Conservation (phyloP, 1,140 invertebrate genomes). For the Aradophagus sp. region DNA sequence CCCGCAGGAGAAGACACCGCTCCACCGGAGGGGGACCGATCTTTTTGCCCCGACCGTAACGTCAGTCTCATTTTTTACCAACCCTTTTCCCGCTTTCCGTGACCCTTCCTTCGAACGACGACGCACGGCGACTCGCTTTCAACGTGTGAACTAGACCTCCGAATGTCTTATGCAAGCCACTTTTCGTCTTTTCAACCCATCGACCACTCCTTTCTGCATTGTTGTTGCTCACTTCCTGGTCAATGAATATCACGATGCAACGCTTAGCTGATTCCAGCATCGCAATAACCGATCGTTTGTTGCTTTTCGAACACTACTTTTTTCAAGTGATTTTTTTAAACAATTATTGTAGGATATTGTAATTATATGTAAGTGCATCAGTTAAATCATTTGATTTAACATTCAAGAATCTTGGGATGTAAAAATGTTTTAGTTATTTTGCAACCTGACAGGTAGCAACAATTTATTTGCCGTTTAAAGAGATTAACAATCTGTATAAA, state of each 20-base stretch:
- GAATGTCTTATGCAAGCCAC: constrained; percentile 50
- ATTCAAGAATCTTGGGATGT: no score
- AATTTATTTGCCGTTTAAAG: no score
- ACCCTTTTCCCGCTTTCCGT: constrained; percentile 65
- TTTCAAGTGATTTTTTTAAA: no score
- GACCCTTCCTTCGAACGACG: constrained; percentile 25
- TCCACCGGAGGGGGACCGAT: constrained; percentile 58
- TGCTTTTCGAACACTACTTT: no score
- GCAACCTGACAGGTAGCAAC: no score
- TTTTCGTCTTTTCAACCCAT: constrained; percentile 28
- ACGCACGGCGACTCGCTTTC: constrained; percentile 24
- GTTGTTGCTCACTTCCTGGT: constrained; percentile 46
- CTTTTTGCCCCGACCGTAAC: constrained; percentile 69
- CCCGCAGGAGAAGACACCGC: constrained; percentile 67
- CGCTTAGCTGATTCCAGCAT: constrained; percentile 14
- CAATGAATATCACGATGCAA: constrained; percentile 49
- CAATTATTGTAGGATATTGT: background rate
- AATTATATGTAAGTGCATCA: no score
- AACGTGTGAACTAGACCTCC: constrained; percentile 41
- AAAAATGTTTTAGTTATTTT: no score
- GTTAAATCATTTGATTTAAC: no score
- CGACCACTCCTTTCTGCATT: constrained; percentile 41
- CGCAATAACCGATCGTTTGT: constrained; percentile 1
- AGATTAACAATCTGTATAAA: no score
- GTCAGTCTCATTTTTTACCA: constrained; percentile 69